Conservation (phyloP, 2,888 invertebrate genomes). For the Endotricha flammealis region DNA sequence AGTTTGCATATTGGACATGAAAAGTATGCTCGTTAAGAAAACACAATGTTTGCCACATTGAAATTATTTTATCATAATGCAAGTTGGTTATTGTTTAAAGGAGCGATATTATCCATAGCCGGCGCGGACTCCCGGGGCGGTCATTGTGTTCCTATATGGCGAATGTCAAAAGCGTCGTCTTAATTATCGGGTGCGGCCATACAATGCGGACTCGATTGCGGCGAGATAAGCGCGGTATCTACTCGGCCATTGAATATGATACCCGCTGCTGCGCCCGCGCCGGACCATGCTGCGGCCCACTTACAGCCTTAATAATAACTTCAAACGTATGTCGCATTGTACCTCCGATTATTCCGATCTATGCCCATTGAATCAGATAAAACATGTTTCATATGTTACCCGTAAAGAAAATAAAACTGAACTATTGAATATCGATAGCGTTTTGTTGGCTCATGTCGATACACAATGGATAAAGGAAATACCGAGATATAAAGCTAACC, state of each 20-base stretch:
- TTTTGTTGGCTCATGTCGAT: conserved; percentile 16
- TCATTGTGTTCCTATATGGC: conserved; percentile 78
- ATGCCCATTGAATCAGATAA: conserved; percentile 66
- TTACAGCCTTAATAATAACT: conserved; percentile 70
- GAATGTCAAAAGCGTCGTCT: conserved; percentile 78
- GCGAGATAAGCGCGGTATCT: conserved; percentile 66
- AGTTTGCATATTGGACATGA: conserved; percentile 40
- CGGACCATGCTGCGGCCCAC: conserved; percentile 41
- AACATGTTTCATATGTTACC: conserved; percentile 49
- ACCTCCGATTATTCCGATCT: conserved; percentile 70
- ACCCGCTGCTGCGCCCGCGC: conserved; percentile 25
- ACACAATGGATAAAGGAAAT: conserved; percentile 12
- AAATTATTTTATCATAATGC: conserved; percentile 75
- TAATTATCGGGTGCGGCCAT: conserved; percentile 75
- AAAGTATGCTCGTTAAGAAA: conserved; percentile 66
- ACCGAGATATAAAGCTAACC: neutral
- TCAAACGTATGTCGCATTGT: conserved; percentile 72
- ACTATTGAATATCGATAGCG: conserved; percentile 23
- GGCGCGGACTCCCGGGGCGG: conserved; percentile 65
- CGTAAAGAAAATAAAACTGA: conserved; percentile 33
- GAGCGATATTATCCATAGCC: conserved; percentile 69
- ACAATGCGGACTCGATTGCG: conserved; percentile 76
- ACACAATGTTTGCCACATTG: conserved; percentile 68
- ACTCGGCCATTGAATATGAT: conserved; percentile 65
- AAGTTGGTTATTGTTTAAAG: conserved; percentile 71